Percentiles rank a stretch among this genome's conserved stretches.
Evolutionary conservation across 2,113 vertebrate genomes (phyloP).

Genomic region (Camelus dromedarius): DNA sequence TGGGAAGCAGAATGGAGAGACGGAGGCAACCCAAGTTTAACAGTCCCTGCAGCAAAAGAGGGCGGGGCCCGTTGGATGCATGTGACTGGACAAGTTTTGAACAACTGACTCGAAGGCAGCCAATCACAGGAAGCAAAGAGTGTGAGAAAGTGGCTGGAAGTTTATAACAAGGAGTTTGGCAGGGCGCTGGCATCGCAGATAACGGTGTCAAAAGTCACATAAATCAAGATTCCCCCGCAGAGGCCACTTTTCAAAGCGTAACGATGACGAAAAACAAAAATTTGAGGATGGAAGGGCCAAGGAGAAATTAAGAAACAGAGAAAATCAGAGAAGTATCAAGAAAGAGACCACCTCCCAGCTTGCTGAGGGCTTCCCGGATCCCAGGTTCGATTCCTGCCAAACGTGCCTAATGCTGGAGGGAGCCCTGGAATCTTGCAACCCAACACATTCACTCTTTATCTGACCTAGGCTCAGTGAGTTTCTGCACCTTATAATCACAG

Average conservation of each 20-base stretch:
- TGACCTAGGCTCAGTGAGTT: neutral
- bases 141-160: neutral
- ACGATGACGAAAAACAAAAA: neutral
- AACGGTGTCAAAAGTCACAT: no score
- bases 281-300: neutral
- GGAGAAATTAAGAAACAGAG: neutral
- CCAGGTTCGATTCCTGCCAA: neutral
- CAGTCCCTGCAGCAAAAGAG: neutral
- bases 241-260: neutral
- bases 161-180: neutral
- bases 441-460: neutral
- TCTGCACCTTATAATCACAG: neutral
- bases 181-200: neutral
- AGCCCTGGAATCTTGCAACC: neutral
- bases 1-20: neutral
- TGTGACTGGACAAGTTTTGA: neutral
- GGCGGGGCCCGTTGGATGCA: neutral
- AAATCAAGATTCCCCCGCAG: neutral
- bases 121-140: neutral
- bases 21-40: neutral
- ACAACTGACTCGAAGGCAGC: neutral
- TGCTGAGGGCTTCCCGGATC: no score
- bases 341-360: neutral
- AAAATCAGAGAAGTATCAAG: neutral
- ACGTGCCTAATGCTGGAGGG: no score